These are phyloP conservation scores for Protophormia terraenovae DNA, from an alignment of 2,888 invertebrate genomes.

Conservation along the genomic window DNA sequence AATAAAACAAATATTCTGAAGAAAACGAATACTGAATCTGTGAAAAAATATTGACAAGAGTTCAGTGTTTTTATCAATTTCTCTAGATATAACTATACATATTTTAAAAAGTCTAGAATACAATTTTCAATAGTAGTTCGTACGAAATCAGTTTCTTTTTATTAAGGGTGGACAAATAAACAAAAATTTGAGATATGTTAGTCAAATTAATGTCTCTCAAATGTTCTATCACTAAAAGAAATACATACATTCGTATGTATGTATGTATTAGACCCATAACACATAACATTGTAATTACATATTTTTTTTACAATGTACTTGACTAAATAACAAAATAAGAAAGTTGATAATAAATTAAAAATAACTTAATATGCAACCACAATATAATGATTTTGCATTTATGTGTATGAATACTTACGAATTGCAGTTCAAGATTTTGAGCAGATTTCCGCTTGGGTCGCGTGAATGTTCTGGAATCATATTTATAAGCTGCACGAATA, in stretches of 20 bases:
- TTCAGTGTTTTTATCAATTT: too few species aligned
- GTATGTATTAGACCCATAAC: too few species aligned
- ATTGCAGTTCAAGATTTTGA: slow-evolving; percentile 77
- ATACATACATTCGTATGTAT: neutral
- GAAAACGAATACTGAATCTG: too few species aligned
- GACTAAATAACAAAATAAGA: neutral
- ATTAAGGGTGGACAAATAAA: too few species aligned
- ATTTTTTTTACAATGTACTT: neutral
- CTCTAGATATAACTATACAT: too few species aligned
- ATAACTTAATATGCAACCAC: neutral
- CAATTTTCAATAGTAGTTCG: too few species aligned
- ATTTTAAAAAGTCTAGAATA: too few species aligned
- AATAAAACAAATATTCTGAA: too few species aligned
- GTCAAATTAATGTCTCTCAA: too few species aligned
- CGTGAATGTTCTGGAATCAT: slow-evolving; percentile 81
- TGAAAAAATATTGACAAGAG: too few species aligned
- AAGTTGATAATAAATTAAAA: neutral
- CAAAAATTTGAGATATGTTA: too few species aligned
- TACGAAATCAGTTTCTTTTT: too few species aligned
- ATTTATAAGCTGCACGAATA: slow-evolving; percentile 75
- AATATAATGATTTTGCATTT: neutral
- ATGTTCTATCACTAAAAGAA: neutral
- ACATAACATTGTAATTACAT: neutral
- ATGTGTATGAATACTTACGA: slow-evolving; percentile 73
- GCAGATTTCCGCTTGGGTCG: slow-evolving; percentile 79